Evolutionary conservation across 2,888 invertebrate genomes (phyloP), one percentile per base, ranked within the genome.

Genomic region (Andrena bucephala): DNA sequence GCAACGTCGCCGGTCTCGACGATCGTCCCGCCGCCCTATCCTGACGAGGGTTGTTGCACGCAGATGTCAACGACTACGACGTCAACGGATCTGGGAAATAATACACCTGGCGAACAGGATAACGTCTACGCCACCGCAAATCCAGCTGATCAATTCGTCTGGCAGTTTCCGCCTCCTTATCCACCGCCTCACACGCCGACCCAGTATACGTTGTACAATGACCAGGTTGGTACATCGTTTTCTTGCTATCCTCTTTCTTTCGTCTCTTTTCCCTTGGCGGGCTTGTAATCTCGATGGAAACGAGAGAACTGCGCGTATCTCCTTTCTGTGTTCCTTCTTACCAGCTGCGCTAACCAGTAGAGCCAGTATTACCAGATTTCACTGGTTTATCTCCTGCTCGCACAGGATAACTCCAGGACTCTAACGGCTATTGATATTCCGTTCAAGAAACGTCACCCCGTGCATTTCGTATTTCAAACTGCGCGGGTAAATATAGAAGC

Each of bases 91-190:
- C 92, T 91, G 89, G 90, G 92, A 90, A 90, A 91, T 91, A 87
- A 89, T 89, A 86, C 91, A 89, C 79, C 90, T 91, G 87, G 86
- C 36, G 87, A 89, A 73, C 86, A 87, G 77, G 85, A 88, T 71
- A 84, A 88, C 76, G 87, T 89, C 31, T 90, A 90, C 73, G 89
- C 91, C 69, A 88, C 93, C 73, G 89, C 90, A 81, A 90, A 87
- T 89, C 86, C 94, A 90, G 88, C 94, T 92, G 93, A 96, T 94
- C 96, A 96, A 94, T 96, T 97, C 91, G 95, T 97, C 94, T 97
- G 97, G 97, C 97, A 97, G 94, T 97, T 97, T 94, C 97, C 97
- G 93, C 97, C 97, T 91, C 96, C 97, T 74, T 93, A 93, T 85
- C 94, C 94, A 79, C 93, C 94, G 71, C 92, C 93, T 71, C 92